Percentiles rank a stretch among this genome's conserved stretches.
Evolutionary conservation across 1,140 invertebrate species (phyloP).

Genomic region (Sarcophaga peregrina): DNA sequence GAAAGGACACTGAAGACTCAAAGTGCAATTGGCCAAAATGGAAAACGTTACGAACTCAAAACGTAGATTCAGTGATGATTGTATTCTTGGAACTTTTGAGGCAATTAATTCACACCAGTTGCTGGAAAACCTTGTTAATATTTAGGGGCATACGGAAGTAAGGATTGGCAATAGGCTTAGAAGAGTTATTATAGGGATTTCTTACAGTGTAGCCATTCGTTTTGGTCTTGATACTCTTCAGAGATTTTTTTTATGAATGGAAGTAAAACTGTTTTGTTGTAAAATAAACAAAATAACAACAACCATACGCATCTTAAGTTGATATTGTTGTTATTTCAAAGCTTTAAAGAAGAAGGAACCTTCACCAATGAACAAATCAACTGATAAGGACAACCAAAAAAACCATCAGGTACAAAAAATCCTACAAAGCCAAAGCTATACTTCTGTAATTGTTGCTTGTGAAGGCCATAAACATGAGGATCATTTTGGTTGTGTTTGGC

Average conservation of each 20-base stretch:
- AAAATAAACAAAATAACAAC: neutral
- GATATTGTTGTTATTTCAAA: neutral
- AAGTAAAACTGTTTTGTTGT: neutral
- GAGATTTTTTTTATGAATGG: neutral
- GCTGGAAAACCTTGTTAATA: too few species aligned
- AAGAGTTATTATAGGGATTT: neutral
- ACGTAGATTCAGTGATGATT: too few species aligned
- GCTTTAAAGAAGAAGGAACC: neutral
- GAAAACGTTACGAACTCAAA: too few species aligned
- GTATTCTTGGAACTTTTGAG: too few species aligned
- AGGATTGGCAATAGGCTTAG: too few species aligned
- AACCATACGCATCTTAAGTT: neutral
- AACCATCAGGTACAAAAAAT: neutral
- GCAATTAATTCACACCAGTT: too few species aligned
- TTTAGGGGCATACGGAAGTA: too few species aligned
- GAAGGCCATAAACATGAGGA: too few species aligned
- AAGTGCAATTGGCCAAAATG: too few species aligned
- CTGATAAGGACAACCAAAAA: conserved; percentile 19
- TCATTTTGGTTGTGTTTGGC: neutral
- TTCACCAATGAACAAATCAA: neutral
- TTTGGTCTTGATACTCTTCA: neutral
- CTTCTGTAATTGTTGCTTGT: too few species aligned
- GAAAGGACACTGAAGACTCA: too few species aligned
- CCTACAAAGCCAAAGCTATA: neutral
- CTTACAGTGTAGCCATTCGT: neutral